Conservation (phyloP, 2,797 vertebrate genomes). For the Pampus argenteus region DNA sequence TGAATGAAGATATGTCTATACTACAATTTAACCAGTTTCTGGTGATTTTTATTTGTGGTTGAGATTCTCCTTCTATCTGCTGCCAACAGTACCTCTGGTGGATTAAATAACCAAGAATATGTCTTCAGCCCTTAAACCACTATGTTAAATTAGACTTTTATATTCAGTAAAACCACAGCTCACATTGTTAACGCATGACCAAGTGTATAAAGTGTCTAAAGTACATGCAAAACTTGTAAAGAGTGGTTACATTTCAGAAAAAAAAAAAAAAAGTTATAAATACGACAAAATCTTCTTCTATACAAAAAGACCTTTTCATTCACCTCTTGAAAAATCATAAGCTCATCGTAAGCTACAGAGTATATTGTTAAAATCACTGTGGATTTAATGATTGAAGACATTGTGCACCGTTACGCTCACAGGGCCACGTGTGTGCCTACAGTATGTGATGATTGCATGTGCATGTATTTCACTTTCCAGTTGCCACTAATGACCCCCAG, state of each 20-base stretch:
- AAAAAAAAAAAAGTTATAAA: neutral
- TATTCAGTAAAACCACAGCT: neutral
- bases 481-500: slow-evolving; percentile 48
- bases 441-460: slow-evolving; percentile 34
- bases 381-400: neutral
- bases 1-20: neutral
- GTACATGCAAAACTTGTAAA: neutral
- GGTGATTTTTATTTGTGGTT: neutral
- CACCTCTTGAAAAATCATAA: neutral
- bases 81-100: neutral
- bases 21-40: neutral
- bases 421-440: neutral
- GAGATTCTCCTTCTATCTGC: neutral
- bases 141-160: neutral
- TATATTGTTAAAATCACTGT: slow-evolving; percentile 12
- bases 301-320: neutral
- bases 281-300: neutral
- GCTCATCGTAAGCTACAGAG: slow-evolving; percentile 6
- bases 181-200: slow-evolving; percentile 1
- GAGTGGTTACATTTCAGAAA: neutral
- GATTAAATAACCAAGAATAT: neutral
- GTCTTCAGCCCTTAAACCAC: neutral
- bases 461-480: slow-evolving; percentile 52
- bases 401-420: neutral
- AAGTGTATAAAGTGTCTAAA: neutral